These are phyloP conservation scores for Ailuropoda melanoleuca DNA, from an alignment of 2,113 vertebrate genomes.

Conservation along the genomic window DNA sequence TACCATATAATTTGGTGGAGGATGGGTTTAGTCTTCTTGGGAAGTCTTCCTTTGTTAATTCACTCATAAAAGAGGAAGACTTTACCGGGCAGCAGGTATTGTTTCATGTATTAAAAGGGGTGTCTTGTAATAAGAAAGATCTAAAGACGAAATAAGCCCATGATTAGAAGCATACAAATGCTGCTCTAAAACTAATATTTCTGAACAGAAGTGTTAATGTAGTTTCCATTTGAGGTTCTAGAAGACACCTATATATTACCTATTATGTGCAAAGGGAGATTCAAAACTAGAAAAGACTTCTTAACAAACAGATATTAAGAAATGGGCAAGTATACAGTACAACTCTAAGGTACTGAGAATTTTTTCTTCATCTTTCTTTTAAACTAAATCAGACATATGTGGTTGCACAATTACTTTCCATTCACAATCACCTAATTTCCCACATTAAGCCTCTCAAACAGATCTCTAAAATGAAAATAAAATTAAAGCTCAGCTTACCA, in stretches of 20 bases:
- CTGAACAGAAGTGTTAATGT: background rate
- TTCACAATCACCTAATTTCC: conserved; percentile 5
- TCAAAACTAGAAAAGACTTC: conserved; percentile 3
- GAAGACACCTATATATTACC: background rate
- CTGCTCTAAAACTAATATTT: background rate
- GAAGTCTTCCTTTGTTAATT: conserved; percentile 21
- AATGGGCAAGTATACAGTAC: background rate
- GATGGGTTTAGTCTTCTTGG: background rate
- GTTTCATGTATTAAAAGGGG: background rate
- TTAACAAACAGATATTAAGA: background rate
- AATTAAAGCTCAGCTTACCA: conserved; percentile 35
- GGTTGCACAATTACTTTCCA: background rate
- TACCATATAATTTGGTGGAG: background rate
- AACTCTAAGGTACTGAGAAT: background rate
- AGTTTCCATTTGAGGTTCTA: background rate
- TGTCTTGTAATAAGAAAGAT: background rate
- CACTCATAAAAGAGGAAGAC: background rate
- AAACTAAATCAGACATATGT: conserved; percentile 31
- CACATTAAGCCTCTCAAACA: conserved; percentile 8
- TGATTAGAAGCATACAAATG: background rate
- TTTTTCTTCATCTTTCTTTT: background rate
- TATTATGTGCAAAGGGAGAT: background rate
- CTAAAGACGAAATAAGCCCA: background rate
- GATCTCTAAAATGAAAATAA: conserved; percentile 56
- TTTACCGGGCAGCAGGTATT: background rate